phyloP scores from a whole-genome alignment of 2,888 invertebrate genomes.

The Ochropleura plecta region DNA sequence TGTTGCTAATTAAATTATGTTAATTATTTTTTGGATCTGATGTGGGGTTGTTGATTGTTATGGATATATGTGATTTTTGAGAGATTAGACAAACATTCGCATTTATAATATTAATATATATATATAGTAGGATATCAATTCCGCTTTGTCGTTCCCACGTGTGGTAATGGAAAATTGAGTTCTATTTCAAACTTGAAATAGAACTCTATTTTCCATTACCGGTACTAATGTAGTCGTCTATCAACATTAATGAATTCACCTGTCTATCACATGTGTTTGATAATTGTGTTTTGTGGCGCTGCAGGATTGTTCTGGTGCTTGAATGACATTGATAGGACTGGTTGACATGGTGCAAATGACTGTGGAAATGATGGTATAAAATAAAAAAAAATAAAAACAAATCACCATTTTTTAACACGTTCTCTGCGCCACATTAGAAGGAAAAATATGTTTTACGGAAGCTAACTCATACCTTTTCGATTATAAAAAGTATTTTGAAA shows the following conservation, averaged over 20 bases:
- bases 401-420: too few species aligned
- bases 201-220: constrained; percentile 36
- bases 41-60: constrained; percentile 6
- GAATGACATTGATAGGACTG: not conserved
- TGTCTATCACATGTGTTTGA: not conserved
- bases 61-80: constrained; percentile 11
- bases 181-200: constrained; percentile 30
- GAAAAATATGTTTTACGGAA: too few species aligned
- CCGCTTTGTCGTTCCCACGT: constrained; percentile 20
- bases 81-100: not conserved
- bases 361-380: not conserved
- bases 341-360: not conserved
- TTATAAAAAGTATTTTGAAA: too few species aligned
- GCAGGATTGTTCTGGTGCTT: not conserved
- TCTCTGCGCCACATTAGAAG: too few species aligned
- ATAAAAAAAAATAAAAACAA: not conserved
- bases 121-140: too few species aligned
- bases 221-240: constrained; percentile 18
- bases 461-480: too few species aligned
- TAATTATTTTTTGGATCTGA: constrained; percentile 36
- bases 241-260: not conserved
- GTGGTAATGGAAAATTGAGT: too few species aligned
- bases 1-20: constrained; percentile 49
- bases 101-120: too few species aligned
- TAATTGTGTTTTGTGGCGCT: not conserved